phyloP scores from a whole-genome alignment of 2,113 vertebrate genomes.

The Brachyhypopomus occidentalis region DNA sequence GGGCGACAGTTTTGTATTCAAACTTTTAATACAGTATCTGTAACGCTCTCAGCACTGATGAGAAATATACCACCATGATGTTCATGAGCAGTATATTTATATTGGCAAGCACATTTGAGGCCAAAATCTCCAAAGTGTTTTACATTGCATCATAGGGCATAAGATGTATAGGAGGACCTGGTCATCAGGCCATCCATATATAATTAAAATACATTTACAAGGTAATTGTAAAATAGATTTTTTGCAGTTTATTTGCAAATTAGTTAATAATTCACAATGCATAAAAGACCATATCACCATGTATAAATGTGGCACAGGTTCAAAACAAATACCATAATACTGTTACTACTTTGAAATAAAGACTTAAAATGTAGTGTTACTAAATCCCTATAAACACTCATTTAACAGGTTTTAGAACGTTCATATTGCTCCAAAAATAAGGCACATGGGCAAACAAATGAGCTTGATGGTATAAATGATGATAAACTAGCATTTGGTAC shows the following conservation, averaged over 20 bases:
- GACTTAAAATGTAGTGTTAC: neutral
- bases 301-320: constrained; percentile 10
- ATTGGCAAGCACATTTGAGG: too few relatives aligned
- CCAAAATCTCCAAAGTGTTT: too few relatives aligned
- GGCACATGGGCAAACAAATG: constrained; percentile 19
- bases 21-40: too few relatives aligned
- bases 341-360: constrained; percentile 18
- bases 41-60: too few relatives aligned
- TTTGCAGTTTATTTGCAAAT: constrained; percentile 47
- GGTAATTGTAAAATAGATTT: neutral
- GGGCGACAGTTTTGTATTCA: neutral
- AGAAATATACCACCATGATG: too few relatives aligned
- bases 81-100: too few relatives aligned
- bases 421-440: constrained; percentile 27
- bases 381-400: neutral
- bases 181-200: neutral
- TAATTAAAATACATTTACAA: neutral
- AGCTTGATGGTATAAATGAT: neutral
- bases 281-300: constrained; percentile 7
- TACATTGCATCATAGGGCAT: too few relatives aligned
- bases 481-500: constrained; percentile 20
- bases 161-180: too few relatives aligned
- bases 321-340: constrained; percentile 36
- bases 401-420: neutral
- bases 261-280: constrained; percentile 42